Evolutionary conservation across 1,140 invertebrate genomes (phyloP).

Genomic region (Melanaphis sacchari): DNA sequence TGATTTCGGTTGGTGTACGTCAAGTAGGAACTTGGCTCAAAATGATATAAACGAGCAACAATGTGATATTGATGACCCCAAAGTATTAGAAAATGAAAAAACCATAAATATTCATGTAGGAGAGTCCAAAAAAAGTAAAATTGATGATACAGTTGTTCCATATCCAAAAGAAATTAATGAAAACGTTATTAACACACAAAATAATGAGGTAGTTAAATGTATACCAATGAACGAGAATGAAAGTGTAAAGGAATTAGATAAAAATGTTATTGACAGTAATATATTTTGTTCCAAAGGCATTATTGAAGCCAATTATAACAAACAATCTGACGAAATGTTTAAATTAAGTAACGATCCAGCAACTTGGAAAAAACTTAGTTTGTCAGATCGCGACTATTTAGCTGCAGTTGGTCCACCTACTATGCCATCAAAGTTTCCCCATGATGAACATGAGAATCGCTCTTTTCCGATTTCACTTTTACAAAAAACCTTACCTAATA

Average conservation of each 20-base stretch:
- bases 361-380: constrained; percentile 9
- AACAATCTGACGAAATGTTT: not conserved
- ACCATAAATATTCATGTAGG: not conserved
- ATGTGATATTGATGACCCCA: not conserved
- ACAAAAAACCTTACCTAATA: not conserved
- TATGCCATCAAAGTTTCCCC: not conserved
- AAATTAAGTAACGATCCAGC: not conserved
- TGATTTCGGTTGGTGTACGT: not conserved
- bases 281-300: not conserved
- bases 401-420: not conserved
- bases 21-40: not conserved
- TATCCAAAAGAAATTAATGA: not conserved
- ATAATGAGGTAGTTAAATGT: not conserved
- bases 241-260: not conserved
- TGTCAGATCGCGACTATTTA: not conserved
- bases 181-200: not conserved
- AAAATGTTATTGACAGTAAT: not conserved
- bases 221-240: not conserved
- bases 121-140: not conserved
- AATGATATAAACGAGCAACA: not conserved
- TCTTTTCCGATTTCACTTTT: not conserved
- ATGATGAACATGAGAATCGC: not conserved
- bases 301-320: not conserved
- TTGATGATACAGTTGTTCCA: not conserved
- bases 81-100: constrained; percentile 7